Percentiles rank a stretch among this genome's conserved stretches.
Conservation (phyloP, 2,888 invertebrate genomes). For the Meloe dianella region DNA sequence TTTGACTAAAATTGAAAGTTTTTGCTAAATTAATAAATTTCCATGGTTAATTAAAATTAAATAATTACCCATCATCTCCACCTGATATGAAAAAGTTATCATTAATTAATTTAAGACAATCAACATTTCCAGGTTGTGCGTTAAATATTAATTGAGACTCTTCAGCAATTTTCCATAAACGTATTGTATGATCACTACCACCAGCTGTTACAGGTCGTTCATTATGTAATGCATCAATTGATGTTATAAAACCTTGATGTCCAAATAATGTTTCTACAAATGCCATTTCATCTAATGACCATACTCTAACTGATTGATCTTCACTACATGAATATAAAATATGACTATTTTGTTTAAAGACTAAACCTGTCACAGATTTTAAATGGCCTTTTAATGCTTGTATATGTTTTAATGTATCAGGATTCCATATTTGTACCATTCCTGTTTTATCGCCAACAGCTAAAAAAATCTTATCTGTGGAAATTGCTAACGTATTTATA, state of each 20-base stretch:
- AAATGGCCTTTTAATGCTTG: slow-evolving; percentile 84
- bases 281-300: slow-evolving; percentile 95
- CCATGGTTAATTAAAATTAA: slow-evolving; percentile 5
- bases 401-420: slow-evolving; percentile 74
- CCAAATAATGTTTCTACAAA: slow-evolving; percentile 95
- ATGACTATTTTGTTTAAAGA: slow-evolving; percentile 85
- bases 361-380: slow-evolving; percentile 74
- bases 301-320: slow-evolving; percentile 87
- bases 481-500: slow-evolving; percentile 73
- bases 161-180: slow-evolving; percentile 97
- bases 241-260: slow-evolving; percentile 85
- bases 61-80: slow-evolving; percentile 82
- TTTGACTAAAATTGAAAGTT: slow-evolving; percentile 59
- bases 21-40: too few species aligned
- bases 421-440: slow-evolving; percentile 84
- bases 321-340: slow-evolving; percentile 81
- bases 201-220: slow-evolving; percentile 91
- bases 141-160: slow-evolving; percentile 96
- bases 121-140: slow-evolving; percentile 82
- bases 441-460: slow-evolving; percentile 73
- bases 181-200: slow-evolving; percentile 82
- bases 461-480: slow-evolving; percentile 82
- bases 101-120: slow-evolving; percentile 87
- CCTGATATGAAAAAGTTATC: slow-evolving; percentile 94
- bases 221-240: slow-evolving; percentile 84